Base-by-base conservation (phyloP, 2,113 vertebrate genomes). In the Ascaphus truei region DNA sequence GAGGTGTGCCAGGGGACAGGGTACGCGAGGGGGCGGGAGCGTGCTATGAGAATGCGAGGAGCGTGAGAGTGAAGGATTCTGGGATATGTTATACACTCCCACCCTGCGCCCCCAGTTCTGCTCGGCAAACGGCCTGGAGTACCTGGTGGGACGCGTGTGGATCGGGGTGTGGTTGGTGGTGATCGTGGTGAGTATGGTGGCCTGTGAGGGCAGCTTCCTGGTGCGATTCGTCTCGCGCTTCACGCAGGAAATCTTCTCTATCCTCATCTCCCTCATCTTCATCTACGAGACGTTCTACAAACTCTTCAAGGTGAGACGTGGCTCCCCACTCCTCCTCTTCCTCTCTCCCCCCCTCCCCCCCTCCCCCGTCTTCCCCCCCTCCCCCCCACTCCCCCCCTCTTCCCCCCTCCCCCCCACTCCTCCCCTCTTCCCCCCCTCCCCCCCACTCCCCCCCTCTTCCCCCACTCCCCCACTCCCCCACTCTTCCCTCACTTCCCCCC, bases 251-350 rank as follows among this genome's bases (percentile, higher is more conserved):
- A 98, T 99, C 73, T 99, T 99, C 4, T 96, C 97, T 66, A 98
- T 98, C 76, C 95, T 99, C 60, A 99, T 99, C 77, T 98, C 97
- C 4, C 91, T 98, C 75, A 99, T 99, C 82, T 99, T 99, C 88
- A 98, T 99, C 85, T 97, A 93, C 0, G 97, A 99, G 87, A 98
- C 96, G 15, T 97, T 98, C 85, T 92, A 96, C 31, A 99, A 98
- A 72, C 90, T 99, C 62, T 83, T 94, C 75, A 93, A 98, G 95
- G 97, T 98, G 74, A 73, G 50, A 59, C 4, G 3, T 60, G 5
- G 7, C 5, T 20, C 10, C 39, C 8, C 6, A 18, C 1, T n/a
- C 16, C 7, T n/a, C 39, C 1, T 30, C 6, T 18, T 1, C 23
- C 16, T 4, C 1, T 10, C 6, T 58, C 30, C 7, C 34, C 16